Conservation (phyloP, 2,888 invertebrate genomes). For the Synergus itoensis region DNA sequence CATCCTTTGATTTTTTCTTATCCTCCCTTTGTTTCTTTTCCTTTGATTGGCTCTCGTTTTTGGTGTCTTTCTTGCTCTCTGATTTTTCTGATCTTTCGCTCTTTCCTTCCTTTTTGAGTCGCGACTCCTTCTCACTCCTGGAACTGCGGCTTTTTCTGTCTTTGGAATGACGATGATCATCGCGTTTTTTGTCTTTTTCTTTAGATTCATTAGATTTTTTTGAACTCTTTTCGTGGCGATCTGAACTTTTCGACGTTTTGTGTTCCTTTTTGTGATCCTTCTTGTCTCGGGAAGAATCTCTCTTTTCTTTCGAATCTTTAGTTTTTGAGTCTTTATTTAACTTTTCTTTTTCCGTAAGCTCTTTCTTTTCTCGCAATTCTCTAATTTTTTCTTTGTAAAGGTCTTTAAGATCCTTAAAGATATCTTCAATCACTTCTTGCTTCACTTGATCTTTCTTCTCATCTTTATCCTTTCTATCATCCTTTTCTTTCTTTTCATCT, state of each 20-base stretch:
- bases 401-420: slow-evolving; percentile 72
- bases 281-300: slow-evolving; percentile 67
- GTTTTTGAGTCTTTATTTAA: slow-evolving; percentile 68
- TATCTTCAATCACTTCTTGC: slow-evolving; percentile 55
- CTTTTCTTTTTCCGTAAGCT: slow-evolving; percentile 75
- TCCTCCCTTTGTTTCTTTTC: slow-evolving; percentile 73
- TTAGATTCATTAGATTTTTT: slow-evolving; percentile 66
- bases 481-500: slow-evolving; percentile 55
- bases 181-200: slow-evolving; percentile 64
- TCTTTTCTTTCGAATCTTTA: slow-evolving; percentile 70
- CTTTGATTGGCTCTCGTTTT: slow-evolving; percentile 62
- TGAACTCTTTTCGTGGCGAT: slow-evolving; percentile 68
- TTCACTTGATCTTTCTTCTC: slow-evolving; percentile 66
- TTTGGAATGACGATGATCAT: slow-evolving; percentile 61
- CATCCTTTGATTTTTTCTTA: slow-evolving; percentile 82
- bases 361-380: slow-evolving; percentile 75
- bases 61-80: slow-evolving; percentile 38
- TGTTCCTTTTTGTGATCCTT: slow-evolving; percentile 68
- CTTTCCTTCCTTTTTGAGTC: slow-evolving; percentile 65
- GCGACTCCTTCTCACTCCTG: slow-evolving; percentile 78
- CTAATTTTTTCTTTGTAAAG: slow-evolving; percentile 76
- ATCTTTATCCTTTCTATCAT: slow-evolving; percentile 55
- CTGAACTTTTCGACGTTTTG: slow-evolving; percentile 64
- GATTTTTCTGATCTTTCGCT: slow-evolving; percentile 14
- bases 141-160: slow-evolving; percentile 62